Base-by-base conservation (phyloP, 2,797 vertebrate species). In the Sternarchorhynchus goeldii region DNA sequence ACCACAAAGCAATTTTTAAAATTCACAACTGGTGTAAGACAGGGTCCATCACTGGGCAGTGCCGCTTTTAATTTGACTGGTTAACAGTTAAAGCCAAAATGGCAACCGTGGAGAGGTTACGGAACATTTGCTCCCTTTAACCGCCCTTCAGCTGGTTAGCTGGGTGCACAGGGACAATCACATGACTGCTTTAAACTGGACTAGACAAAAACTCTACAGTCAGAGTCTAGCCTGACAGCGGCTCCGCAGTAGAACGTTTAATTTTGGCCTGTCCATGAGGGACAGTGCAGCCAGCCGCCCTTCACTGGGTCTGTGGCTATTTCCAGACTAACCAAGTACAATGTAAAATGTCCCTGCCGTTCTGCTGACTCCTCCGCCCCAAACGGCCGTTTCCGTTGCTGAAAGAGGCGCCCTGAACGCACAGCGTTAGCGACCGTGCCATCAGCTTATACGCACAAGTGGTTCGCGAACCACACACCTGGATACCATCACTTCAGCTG, bases 291-390 rank as follows among this genome's bases (percentile, higher is more conserved):
- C 8, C 41, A 45, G 14, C 12, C 14, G 41, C 45, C 45, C 45
- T 77, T 70, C 59, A 56, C 17, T 34, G 68, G 57, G 25, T 39
- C 53, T 31, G 60, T 58, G 67, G 60, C 60, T 78, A 78, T 72
- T 57, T 72, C 60, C 39, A 63, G 50, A 58, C 25, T 18, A 57
- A 14, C 14, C 8, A 41, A 12, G 65, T 17, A 64, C 5, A 29
- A 53, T 32, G 29, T 10, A 55, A 62, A 55, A 21, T n/a, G 36
- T 20, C 4, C 10, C 31, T 59, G 29, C 41, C 32, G 6, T 50
- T 10, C 45, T 50, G 45, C 8, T 12, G 25, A 25, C 25, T 25
- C 25, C 25, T 25, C 25, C 25, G 25, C 25, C 25, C 25, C 25
- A 25, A 25, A 25, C 25, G 25, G 25, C 25, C 25, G 25, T 25